phyloP scores from a whole-genome alignment of 1,140 invertebrate genomes.

The Oedothorax gibbosus region DNA sequence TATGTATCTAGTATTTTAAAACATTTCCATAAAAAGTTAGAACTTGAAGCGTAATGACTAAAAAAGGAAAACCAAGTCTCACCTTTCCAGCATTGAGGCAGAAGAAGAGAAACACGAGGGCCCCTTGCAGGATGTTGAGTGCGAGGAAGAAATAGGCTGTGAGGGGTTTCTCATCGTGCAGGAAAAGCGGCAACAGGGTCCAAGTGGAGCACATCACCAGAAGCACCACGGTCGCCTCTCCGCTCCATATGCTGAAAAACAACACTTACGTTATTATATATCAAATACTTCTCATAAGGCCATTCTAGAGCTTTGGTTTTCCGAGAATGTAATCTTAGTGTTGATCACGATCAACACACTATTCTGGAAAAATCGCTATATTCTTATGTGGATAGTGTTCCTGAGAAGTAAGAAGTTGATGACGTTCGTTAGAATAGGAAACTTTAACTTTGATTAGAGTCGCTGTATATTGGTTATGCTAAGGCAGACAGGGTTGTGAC shows the following conservation, averaged over 20 bases:
- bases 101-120: slow-evolving; percentile 96
- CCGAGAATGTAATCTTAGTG: not conserved
- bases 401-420: no score
- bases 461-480: no score
- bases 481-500: no score
- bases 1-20: no score
- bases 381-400: no score
- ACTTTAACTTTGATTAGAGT: no score
- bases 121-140: slow-evolving; percentile 90
- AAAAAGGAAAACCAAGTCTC: not conserved
- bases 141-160: slow-evolving; percentile 95
- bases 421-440: no score
- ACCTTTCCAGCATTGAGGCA: slow-evolving; percentile 96
- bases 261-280: slow-evolving; percentile 1
- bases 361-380: no score
- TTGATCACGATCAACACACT: not conserved
- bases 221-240: slow-evolving; percentile 85
- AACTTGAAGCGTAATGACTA: not conserved
- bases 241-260: slow-evolving; percentile 82
- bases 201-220: slow-evolving; percentile 90
- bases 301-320: not conserved
- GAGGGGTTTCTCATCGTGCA: slow-evolving; percentile 83
- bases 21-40: no score
- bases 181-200: slow-evolving; percentile 88
- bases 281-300: no score